These are phyloP conservation scores for Phalacrocorax aristotelis DNA, from an alignment of 2,113 vertebrate genomes.

Conservation along the genomic window DNA sequence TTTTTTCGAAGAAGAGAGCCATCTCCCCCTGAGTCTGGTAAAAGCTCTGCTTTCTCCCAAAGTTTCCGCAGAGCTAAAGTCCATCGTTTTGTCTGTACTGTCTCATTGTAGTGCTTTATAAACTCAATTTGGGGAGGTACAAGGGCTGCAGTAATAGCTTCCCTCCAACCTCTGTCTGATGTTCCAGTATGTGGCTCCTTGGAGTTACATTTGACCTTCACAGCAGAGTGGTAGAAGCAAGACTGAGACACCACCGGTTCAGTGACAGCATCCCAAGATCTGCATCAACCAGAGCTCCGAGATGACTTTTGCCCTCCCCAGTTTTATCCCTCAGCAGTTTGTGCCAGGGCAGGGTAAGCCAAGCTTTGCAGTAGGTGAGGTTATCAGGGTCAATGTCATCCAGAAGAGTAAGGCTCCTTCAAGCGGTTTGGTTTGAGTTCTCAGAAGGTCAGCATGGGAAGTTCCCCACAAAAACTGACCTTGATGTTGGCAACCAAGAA, in stretches of 20 bases:
- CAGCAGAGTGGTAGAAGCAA: background rate
- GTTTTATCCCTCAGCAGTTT: background rate
- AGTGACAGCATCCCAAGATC: background rate
- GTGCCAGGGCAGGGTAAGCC: background rate
- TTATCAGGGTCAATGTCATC: background rate
- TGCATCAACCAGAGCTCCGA: background rate
- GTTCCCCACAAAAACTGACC: slow-evolving; percentile 10
- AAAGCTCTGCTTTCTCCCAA: background rate
- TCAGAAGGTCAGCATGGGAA: background rate
- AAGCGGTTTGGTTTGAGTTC: background rate
- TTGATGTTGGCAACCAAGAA: slow-evolving; percentile 11
- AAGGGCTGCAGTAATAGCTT: background rate
- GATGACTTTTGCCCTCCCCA: background rate
- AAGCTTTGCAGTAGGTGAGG: background rate
- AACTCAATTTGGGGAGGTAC: background rate
- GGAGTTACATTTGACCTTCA: background rate
- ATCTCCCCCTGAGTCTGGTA: background rate
- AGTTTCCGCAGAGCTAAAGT: background rate
- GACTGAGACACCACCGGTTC: background rate
- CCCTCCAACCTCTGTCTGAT: background rate
- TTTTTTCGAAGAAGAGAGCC: background rate
- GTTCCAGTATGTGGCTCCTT: background rate
- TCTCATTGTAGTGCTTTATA: background rate
- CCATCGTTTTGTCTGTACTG: background rate
- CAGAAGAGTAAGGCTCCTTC: background rate